Base-by-base conservation (phyloP, 2,888 invertebrate genomes). In the Latrodectus elegans region DNA sequence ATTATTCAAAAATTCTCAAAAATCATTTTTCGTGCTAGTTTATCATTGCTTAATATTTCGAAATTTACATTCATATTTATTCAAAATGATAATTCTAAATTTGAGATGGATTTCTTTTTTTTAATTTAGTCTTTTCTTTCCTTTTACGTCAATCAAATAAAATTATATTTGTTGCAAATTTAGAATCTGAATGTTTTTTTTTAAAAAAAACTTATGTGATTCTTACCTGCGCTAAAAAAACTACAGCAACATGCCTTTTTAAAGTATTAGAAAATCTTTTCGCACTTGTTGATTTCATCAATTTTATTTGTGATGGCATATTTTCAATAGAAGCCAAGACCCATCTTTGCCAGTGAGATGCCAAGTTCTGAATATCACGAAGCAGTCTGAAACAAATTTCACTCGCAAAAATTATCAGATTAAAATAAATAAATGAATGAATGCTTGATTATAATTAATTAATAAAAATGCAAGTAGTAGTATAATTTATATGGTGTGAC, bases 331-430 rank as follows among this genome's bases (percentile, higher is more conserved):
- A 91, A 2, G 92, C 91, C 1, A 90, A 79, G 67, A 92, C 90
- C 92, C 92, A 92, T 74, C 91, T 91, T 89, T 92, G 92, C 92
- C 92, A 92, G 80, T 92, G 91, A 26, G 91, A 91, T 49, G 91
- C 92, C 65, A 92, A 91, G 86, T 92, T 92, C 17, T 92, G 90
- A 67, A 92, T 92, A 83, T 92, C 92, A 84, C 92, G 91, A 26
- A 92, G 90, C 55, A 92, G 90, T 38, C 92, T 92, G 86, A 11
- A 89, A 38, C 38, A 38, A 38, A 38, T 38, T 38, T 38, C 4
- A 38, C 6, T 38, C 38, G 38, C 1, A 38, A 38, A 38, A 38
- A 38, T 38, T 38, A 38, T 38, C 38, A 38, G 6, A 38, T 6
- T 38, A 2, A 6, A 6, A 38, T 6, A 38, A 38, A 38, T 22